Base-by-base conservation (phyloP, 2,888 invertebrate species). In the Synergus laeviventris region DNA sequence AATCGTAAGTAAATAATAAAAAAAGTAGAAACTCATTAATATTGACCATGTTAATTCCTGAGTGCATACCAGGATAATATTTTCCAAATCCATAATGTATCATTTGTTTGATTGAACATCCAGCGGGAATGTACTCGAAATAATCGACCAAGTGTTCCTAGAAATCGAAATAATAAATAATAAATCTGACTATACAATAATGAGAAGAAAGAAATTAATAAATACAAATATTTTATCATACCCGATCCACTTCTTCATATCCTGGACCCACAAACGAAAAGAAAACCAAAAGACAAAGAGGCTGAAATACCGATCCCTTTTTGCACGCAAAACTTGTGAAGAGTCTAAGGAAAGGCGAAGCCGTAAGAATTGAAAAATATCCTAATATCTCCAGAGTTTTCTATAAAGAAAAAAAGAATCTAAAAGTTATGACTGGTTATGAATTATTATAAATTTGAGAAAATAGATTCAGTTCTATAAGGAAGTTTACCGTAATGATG, bases 101-200 rank as follows among this genome's bases (percentile, higher is more conserved):
- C 16, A 79, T n/a, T 42, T 79, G 75, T 45, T 79, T 79, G 5
- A 60, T 49, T 8, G 79, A 79, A 70, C 45, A 59, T 5, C 77
- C 79, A 8, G 79, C 70, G 11, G 79, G 79, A 1, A 66, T 64
- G 49, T 66, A 76, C 5, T 56, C 66, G 2, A 78, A 39, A 36
- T 49, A 73, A 1, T 66, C 18, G 9, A 60, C 60, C 8, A 76
- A 16, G 39, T 74, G 45, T n/a, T 64, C 39, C 76, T 78, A 14
- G 0, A 31, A 8, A 9, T 31, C 7, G 16, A 60, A 21, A 31
- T 24, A 60, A 24, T 61, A 8, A 16, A 31, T 31, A 31, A 31
- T 31, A 31, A 31, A 31, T 5, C 5, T 31, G 3, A 9, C 9
- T 9, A 54, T 7, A 18, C 18, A 24, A 11, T 21, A 31, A 59